Conservation (phyloP, 2,113 vertebrate species). For the Camelus dromedarius region DNA sequence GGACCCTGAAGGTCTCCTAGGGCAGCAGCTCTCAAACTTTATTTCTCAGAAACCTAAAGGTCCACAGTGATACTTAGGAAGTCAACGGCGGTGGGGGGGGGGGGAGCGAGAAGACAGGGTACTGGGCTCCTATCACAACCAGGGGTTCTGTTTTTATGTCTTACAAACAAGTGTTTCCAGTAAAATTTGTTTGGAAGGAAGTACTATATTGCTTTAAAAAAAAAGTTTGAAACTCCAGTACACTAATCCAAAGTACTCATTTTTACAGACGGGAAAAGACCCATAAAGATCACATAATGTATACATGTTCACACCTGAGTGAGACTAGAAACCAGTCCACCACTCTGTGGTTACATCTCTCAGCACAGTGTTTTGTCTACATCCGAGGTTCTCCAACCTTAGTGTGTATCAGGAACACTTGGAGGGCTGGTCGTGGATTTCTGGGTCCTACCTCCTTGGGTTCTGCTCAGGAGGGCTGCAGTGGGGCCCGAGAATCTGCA, state of each 20-base stretch:
- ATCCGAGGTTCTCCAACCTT: not conserved
- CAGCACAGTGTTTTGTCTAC: not conserved
- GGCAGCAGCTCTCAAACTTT: not conserved
- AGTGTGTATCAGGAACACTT: not conserved
- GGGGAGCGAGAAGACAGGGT: not conserved
- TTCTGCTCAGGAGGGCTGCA: not conserved
- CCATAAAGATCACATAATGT: slow-evolving; percentile 2
- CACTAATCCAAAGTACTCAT: not conserved
- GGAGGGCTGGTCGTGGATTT: not conserved
- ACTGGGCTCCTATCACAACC: not conserved
- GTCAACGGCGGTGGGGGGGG: not conserved
- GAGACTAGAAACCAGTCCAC: not conserved
- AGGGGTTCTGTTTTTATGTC: not conserved
- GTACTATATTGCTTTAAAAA: not conserved
- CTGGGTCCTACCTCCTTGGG: not conserved
- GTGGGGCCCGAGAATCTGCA: not conserved
- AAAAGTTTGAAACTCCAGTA: not conserved
- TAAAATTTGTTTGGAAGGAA: not conserved
- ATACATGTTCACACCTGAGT: not conserved
- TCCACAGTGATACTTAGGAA: not conserved
- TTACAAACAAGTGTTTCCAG: not conserved
- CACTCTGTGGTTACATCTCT: not conserved
- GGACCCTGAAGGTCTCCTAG: not conserved
- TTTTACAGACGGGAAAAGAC: slow-evolving; percentile 26
- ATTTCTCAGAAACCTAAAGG: not conserved